Evolutionary conservation across 2,797 vertebrate genomes (phyloP).

Genomic region (Muscicapa comitata): DNA sequence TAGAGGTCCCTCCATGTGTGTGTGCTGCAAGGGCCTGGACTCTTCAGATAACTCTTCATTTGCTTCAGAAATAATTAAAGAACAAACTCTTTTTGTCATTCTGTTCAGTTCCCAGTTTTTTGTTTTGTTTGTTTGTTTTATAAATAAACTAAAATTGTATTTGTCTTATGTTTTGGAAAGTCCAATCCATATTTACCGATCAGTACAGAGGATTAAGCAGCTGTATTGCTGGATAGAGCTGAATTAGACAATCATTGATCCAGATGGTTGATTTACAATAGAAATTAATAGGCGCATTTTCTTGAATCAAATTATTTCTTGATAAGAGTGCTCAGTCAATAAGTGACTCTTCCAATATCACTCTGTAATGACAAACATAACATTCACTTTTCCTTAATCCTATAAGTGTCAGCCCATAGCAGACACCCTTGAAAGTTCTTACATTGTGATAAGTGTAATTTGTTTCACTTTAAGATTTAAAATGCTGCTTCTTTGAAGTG

Average conservation of each 20-base stretch:
- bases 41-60: not conserved
- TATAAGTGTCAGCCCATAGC: not conserved
- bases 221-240: not conserved
- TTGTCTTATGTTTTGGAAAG: not conserved
- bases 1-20: not conserved
- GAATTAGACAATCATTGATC: conserved; percentile 44
- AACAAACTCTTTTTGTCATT: not conserved
- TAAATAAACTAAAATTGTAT: not conserved
- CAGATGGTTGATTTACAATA: not conserved
- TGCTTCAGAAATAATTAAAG: not conserved
- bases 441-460: not conserved
- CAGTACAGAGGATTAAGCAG: conserved; percentile 4
- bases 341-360: not conserved
- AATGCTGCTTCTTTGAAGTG: not conserved
- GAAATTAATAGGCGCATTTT: conserved; percentile 35
- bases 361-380: not conserved
- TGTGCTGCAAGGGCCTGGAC: not conserved
- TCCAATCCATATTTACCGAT: not conserved
- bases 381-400: not conserved
- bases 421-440: not conserved
- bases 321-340: conserved; percentile 17
- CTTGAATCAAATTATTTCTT: conserved; percentile 34
- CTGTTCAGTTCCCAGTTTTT: not conserved
- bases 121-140: not conserved
- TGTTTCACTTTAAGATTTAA: not conserved